These are phyloP conservation scores for Squalus acanthias DNA, from an alignment of 2,797 vertebrate genomes.

Conservation along the genomic window DNA sequence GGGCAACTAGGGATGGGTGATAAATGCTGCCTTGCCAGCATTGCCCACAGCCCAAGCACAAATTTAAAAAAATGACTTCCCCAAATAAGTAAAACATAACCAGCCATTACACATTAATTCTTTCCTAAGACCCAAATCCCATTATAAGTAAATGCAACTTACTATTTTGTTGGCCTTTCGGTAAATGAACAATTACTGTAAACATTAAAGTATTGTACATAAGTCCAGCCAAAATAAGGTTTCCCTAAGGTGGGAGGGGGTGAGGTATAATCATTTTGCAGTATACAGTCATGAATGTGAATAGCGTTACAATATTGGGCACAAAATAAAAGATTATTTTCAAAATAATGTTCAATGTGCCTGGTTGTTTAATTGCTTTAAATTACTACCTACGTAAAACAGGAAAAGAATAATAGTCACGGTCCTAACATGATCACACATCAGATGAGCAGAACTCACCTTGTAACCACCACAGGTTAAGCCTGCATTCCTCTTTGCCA, in stretches of 20 bases:
- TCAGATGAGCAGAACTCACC: slow-evolving; percentile 56
- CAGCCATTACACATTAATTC: neutral
- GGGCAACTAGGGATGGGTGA: neutral
- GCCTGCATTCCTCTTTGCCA: slow-evolving; percentile 92
- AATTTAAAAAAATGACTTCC: neutral
- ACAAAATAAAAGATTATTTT: neutral
- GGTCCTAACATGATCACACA: too few species aligned
- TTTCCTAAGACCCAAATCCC: neutral
- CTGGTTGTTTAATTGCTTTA: neutral
- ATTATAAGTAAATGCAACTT: neutral
- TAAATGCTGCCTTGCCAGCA: neutral
- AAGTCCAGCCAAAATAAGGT: neutral
- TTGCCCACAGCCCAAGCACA: neutral
- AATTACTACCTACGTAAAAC: neutral
- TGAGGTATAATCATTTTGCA: neutral
- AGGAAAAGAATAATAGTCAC: neutral
- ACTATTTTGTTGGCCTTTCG: neutral
- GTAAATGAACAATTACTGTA: neutral
- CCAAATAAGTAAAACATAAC: neutral
- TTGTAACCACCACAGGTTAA: slow-evolving; percentile 96
- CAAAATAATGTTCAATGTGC: neutral
- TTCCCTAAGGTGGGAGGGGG: neutral
- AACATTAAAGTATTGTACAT: neutral
- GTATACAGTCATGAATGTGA: neutral
- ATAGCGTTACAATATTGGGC: neutral